phyloP scores from a whole-genome alignment of 2,888 invertebrate genomes.

The Troides helena region DNA sequence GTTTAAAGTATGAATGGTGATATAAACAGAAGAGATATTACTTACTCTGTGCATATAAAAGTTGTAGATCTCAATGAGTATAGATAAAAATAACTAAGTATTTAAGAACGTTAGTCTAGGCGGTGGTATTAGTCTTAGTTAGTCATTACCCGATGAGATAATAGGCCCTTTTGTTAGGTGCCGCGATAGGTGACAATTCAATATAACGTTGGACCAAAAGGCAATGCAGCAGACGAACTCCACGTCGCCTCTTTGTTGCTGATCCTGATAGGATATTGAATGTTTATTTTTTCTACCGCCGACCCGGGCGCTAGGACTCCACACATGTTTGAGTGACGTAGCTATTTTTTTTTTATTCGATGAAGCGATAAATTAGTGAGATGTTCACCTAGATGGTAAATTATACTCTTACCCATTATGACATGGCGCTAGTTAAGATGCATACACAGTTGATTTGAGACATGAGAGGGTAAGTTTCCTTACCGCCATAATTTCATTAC shows the following conservation, averaged over 20 bases:
- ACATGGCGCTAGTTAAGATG: too few species aligned
- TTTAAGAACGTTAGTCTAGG: constrained; percentile 43
- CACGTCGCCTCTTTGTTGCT: constrained; percentile 26
- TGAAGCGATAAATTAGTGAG: too few species aligned
- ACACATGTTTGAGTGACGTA: too few species aligned
- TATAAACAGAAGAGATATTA: too few species aligned
- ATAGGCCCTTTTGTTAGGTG: constrained; percentile 61
- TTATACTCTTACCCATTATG: too few species aligned
- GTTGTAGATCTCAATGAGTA: background rate
- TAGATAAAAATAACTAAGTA: constrained; percentile 3
- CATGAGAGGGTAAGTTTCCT: too few species aligned
- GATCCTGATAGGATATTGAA: constrained; percentile 23
- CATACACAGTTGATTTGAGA: too few species aligned
- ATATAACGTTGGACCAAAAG: constrained; percentile 41
- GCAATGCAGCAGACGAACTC: constrained; percentile 30
- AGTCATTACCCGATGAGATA: constrained; percentile 63
- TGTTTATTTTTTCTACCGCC: constrained; percentile 11
- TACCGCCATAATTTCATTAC: too few species aligned
- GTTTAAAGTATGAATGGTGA: too few species aligned
- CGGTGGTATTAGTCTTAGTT: constrained; percentile 58
- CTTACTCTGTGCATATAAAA: background rate
- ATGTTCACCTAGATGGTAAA: too few species aligned
- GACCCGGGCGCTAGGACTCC: too few species aligned
- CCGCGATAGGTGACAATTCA: constrained; percentile 57
- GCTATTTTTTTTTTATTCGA: too few species aligned